phyloP scores from a whole-genome alignment of 1,140 invertebrate species.

The Ptiloglossa arizonensis region DNA sequence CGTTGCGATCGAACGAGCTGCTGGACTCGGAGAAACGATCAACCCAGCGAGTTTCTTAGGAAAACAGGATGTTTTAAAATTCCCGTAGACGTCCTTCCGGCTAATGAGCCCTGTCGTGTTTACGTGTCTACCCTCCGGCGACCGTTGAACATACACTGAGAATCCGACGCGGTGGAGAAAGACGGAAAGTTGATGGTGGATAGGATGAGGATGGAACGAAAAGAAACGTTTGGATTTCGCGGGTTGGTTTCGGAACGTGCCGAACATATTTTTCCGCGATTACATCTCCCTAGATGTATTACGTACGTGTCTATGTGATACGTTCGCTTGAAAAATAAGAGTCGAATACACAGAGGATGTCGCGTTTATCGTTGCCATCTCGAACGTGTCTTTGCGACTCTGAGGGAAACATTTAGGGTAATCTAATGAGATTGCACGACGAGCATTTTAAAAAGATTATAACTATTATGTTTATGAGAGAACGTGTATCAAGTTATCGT shows the following conservation, averaged over 20 bases:
- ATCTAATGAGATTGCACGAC: no score
- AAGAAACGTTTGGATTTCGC: neutral
- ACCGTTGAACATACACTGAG: conserved; percentile 22
- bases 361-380: no score
- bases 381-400: no score
- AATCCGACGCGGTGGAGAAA: conserved; percentile 5
- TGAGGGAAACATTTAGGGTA: no score
- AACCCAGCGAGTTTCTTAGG: conserved; percentile 35
- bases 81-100: conserved; percentile 36
- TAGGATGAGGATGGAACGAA: neutral
- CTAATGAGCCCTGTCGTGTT: conserved; percentile 58
- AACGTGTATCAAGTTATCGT: no score
- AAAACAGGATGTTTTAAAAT: conserved; percentile 61
- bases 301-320: no score
- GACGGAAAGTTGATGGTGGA: neutral
- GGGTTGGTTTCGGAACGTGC: neutral
- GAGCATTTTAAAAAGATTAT: no score
- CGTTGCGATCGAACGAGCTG: neutral
- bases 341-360: no score
- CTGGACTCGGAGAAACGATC: conserved; percentile 12
- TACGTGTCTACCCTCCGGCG: conserved; percentile 27
- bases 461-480: no score
- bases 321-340: no score
- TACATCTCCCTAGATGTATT: no score
- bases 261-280: neutral